Base-by-base conservation (phyloP, 1,140 invertebrate species). In the Rhagoletis zephyria region DNA sequence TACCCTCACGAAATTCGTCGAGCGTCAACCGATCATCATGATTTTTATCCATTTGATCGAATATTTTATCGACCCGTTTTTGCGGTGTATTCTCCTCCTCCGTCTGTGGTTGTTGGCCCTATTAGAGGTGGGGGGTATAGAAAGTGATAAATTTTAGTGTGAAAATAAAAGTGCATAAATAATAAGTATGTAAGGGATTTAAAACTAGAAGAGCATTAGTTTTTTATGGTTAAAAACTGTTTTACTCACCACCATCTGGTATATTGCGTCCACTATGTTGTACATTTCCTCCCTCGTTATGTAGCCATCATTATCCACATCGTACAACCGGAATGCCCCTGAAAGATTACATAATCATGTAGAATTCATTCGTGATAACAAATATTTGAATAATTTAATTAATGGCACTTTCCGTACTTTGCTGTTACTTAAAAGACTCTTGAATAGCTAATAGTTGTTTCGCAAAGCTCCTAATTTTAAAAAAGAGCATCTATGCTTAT, bases 41-140 rank as follows among this genome's bases (percentile, higher is more conserved):
- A 93, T 99, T 99, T 94, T 99, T 98, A 94, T 99, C 98, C 97
- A 99, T 98, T 93, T 98, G 97, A 93, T 98, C 97, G 94, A 99
- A 99, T 91, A 99, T 99, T 93, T 98, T 98, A 93, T 99, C 98
- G 63, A 99, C 98, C 91, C 98, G 95, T 90, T 98, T 98, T 93
- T 98, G 97, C 1, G 98, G 97, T 60, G 97, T 98, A 93, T 98
- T 98, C 92, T 99, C 98, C 90, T 98, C 97, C 90, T 98, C 97
- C 9, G 97, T 95, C 87, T 96, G 96, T 42, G 97, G 97, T 88
- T 97, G 96, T 93, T 98, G 97, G 45, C 97, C 97, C 97, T 97
- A 5, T 42, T 48, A 5, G 51, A 14, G 56, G 16, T n/a, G 60
- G 42, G 51, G 10, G 51, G 70, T 1, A 9, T 77, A 30, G 16